phyloP scores from a whole-genome alignment of 2,113 vertebrate species.

The Pygathrix nemaeus region DNA sequence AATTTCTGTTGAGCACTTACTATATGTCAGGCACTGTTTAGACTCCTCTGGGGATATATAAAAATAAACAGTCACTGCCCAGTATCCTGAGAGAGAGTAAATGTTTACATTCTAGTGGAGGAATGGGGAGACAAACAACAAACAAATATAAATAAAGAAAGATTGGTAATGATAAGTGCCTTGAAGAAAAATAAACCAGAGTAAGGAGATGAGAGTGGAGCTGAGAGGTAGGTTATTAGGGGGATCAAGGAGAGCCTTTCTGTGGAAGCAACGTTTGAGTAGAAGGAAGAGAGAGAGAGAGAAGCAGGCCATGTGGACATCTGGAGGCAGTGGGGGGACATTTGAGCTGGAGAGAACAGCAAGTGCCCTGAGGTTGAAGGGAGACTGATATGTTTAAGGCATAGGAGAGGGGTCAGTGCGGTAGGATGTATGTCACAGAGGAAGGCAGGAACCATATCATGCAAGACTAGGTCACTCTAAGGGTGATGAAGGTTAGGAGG shows the following conservation, averaged over 20 bases:
- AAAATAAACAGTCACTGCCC: not conserved
- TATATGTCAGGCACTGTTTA: not conserved
- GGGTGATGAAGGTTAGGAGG: not conserved
- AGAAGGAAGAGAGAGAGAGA: not conserved
- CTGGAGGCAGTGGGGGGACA: not conserved
- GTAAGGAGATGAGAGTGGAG: not conserved
- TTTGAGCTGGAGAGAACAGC: not conserved
- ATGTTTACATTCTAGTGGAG: not conserved
- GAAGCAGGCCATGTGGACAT: not conserved
- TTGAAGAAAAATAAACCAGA: not conserved
- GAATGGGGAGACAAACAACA: not conserved
- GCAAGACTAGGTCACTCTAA: not conserved
- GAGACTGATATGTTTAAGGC: not conserved
- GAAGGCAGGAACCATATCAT: not conserved
- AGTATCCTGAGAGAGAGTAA: not conserved
- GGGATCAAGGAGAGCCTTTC: not conserved
- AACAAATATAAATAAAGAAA: not conserved
- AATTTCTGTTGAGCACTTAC: not conserved
- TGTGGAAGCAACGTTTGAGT: not conserved
- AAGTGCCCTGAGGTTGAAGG: not conserved
- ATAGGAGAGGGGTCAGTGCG: not conserved
- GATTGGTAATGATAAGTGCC: not conserved
- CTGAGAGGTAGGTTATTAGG: not conserved
- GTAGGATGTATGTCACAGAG: not conserved
- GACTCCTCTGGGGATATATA: not conserved